phyloP scores from a whole-genome alignment of 2,113 vertebrate genomes.

The Bubo bubo region DNA sequence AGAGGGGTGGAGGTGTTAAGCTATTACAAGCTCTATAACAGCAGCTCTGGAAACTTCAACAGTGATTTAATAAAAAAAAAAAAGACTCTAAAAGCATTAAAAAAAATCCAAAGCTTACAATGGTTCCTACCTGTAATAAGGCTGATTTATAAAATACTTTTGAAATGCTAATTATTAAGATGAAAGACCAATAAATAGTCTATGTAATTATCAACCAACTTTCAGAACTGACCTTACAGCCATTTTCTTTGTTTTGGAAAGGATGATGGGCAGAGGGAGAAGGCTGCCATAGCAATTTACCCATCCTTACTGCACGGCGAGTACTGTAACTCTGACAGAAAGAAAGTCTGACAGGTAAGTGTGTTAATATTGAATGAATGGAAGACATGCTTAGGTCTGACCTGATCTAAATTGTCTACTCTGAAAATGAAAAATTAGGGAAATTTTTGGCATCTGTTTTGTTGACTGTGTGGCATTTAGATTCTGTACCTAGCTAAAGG shows the following conservation, averaged over 20 bases:
- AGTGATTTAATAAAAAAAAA: constrained; percentile 1
- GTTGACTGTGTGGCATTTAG: neutral
- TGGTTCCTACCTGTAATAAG: neutral
- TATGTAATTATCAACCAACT: neutral
- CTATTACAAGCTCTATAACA: neutral
- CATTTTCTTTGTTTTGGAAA: constrained; percentile 23
- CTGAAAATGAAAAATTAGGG: neutral
- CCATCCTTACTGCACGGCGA: neutral
- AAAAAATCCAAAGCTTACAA: neutral
- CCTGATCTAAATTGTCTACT: neutral
- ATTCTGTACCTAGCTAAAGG: neutral
- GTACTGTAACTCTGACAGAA: neutral
- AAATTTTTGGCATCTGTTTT: neutral
- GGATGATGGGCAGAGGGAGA: neutral
- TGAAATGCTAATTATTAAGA: constrained; percentile 36
- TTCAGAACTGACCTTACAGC: constrained; percentile 4
- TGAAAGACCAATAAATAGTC: constrained; percentile 8
- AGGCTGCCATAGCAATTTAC: neutral
- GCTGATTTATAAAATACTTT: constrained; percentile 19
- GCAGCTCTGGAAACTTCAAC: neutral
- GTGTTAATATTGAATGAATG: neutral
- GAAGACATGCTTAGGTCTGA: neutral
- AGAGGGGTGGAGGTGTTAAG: neutral
- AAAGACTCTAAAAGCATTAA: neutral
- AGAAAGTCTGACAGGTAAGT: neutral